Conservation (phyloP, 2,113 vertebrate genomes). For the Spea bombifrons region DNA sequence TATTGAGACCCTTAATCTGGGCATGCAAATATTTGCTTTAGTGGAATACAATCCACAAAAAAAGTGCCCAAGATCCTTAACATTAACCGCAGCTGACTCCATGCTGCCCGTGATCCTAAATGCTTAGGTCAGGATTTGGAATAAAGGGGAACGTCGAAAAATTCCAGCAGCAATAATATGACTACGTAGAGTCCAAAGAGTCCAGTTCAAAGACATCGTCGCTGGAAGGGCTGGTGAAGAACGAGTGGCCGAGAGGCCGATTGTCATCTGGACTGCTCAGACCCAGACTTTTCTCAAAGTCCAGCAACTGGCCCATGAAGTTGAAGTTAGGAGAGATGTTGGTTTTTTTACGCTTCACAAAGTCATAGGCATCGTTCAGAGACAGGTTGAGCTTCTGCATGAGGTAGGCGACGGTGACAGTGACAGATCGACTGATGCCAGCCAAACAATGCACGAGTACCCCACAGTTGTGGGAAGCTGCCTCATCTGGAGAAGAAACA, state of each 20-base stretch:
- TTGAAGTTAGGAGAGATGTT: conserved; percentile 89
- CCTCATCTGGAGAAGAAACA: conserved; percentile 68
- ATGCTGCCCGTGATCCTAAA: conserved; percentile 10
- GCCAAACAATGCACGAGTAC: conserved; percentile 85
- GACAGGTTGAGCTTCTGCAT: conserved; percentile 85
- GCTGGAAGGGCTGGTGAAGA: conserved; percentile 77
- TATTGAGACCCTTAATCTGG: background rate
- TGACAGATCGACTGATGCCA: conserved; percentile 83
- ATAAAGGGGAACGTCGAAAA: background rate
- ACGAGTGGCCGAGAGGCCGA: conserved; percentile 59
- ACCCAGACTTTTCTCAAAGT: conserved; percentile 79
- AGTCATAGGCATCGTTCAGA: conserved; percentile 82
- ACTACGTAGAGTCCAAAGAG: conserved; percentile 63
- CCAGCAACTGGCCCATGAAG: conserved; percentile 87
- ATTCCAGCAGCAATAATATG: background rate
- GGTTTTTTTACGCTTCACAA: conserved; percentile 84
- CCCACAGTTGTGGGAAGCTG: conserved; percentile 75
- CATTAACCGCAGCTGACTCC: background rate
- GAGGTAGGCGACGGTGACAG: conserved; percentile 85
- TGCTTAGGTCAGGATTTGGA: background rate
- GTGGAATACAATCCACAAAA: background rate
- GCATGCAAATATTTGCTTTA: background rate
- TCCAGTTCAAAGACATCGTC: conserved; percentile 77
- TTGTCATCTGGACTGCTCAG: conserved; percentile 69
- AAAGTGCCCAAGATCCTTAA: background rate